Base-by-base conservation (phyloP, 2,797 vertebrate species). In the Epinephelus malabaricus region DNA sequence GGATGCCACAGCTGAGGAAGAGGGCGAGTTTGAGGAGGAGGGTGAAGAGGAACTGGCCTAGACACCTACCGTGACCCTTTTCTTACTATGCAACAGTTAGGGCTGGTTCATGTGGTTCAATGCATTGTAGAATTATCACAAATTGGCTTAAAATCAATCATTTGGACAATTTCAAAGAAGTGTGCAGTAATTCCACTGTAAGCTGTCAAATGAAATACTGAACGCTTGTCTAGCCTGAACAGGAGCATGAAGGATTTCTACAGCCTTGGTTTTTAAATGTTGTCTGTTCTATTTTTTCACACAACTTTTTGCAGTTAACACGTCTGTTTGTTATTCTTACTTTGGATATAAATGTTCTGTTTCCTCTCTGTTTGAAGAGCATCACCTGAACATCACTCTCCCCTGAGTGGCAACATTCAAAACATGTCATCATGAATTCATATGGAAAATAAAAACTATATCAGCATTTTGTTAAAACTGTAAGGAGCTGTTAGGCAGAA, bases 1-100 rank as follows among this genome's bases (percentile, higher is more conserved):
- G 86, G 95, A 95, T 0, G 94, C 94, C 88, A 95, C 91, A 0
- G 95, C 95, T 0, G 94, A 96, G 40, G 95, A 96, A 15, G 95
- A 95, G 84, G 95, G 94, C 1, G 95, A 95, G 84, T 96, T 96
- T 58, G 94, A 95, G 45, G 95, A 95, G 51, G 95, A 95, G n/a
- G 94, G 66, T 0, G 95, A 96, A 21, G 96, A 95, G n/a, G 95
- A 96, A 18, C 6, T 93, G 59, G 93, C 93, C 49, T 96, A 93
- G 54, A 75, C 13, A 2, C 21, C 17, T 1, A 17, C 49, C 6
- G 2, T 18, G 5, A 66, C 25, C 40, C 27, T 23, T 68, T 59
- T 30, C n/a, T 38, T 55, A 17, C 76, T 81, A 81, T 89, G 86
- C 83, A 77, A 54, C 49, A 55, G 38, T 68, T 73, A 25, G 8